These are phyloP conservation scores for Dorcus hopei DNA, from an alignment of 2,888 invertebrate genomes.

Conservation along the genomic window DNA sequence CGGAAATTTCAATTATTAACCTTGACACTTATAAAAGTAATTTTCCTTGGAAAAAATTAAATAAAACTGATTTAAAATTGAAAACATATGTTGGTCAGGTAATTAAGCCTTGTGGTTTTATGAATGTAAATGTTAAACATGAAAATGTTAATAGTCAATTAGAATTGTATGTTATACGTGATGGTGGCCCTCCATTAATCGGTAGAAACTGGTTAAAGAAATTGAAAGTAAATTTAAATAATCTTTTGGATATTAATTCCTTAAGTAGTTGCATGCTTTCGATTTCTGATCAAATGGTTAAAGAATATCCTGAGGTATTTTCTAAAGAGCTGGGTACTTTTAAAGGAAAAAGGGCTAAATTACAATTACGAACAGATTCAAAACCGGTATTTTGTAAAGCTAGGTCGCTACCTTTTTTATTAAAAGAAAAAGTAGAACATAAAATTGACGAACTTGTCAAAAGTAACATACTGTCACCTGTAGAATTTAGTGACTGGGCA, in stretches of 20 bases:
- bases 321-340: not conserved
- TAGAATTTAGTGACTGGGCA: slow-evolving; percentile 14
- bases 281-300: not conserved
- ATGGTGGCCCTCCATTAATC: not conserved
- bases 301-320: not conserved
- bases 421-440: slow-evolving; percentile 12
- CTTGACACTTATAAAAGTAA: not conserved
- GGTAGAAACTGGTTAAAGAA: slow-evolving; percentile 4
- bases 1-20: not conserved
- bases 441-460: slow-evolving; percentile 9
- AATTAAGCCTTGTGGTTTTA: slow-evolving; percentile 3
- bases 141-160: not conserved
- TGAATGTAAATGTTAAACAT: not conserved
- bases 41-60: not conserved
- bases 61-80: not conserved
- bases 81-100: slow-evolving; percentile 1
- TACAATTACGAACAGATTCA: not conserved
- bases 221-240: slow-evolving; percentile 3
- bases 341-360: not conserved
- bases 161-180: not conserved
- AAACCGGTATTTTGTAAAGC: slow-evolving; percentile 14
- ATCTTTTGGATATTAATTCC: not conserved
- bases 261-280: not conserved
- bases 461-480: slow-evolving; percentile 10
- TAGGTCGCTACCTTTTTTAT: slow-evolving; percentile 6